Base-by-base conservation (phyloP, 2,888 invertebrate species). In the Epistrophella euchroma region DNA sequence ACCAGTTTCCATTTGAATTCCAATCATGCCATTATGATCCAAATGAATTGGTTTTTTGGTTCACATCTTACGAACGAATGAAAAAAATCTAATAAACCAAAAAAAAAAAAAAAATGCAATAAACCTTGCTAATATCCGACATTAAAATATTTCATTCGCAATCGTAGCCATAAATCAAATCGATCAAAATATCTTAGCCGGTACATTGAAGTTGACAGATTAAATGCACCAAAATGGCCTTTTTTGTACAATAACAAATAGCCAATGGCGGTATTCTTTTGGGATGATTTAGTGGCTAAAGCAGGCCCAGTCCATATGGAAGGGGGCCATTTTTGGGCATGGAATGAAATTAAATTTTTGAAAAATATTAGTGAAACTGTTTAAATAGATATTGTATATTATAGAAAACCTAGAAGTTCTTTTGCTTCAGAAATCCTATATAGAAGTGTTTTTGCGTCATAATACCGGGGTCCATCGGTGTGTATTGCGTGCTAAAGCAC, bases 131-230 rank as follows among this genome's bases (percentile, higher is more conserved):
- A 89, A 89, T 89, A 84, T 28, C 87, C 86, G 64, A 82, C 88
- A 88, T 89, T 89, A 89, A 89, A 89, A 89, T 89, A 88, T 87
- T 88, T 88, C 74, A 72, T 78, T 82, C 68, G n/a, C 58, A 72
- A 79, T 78, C 64, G 47, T 32, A 72, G 40, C 77, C 77, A 88
- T 89, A 89, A 88, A 89, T 89, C 89, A 89, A 89, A 88, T 83
- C 88, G 80, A 87, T 89, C 89, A 88, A 89, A 89, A 84, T 88
- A 87, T 76, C 79, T 76, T 72, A 43, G 45, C 50, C 72, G 83
- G 84, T 81, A 87, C 88, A 88, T 79, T 87, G 58, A 88, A 88
- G 88, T 88, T 89, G 89, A 88, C 89, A 88, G 80, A 88, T 88
- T 88, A 88, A 89, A 89, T 88, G 82, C 85, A 80, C 77, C 82